Percentiles rank a stretch among this genome's conserved stretches.
phyloP scores from a whole-genome alignment of 2,113 vertebrate species.

The Nothocercus julius region DNA sequence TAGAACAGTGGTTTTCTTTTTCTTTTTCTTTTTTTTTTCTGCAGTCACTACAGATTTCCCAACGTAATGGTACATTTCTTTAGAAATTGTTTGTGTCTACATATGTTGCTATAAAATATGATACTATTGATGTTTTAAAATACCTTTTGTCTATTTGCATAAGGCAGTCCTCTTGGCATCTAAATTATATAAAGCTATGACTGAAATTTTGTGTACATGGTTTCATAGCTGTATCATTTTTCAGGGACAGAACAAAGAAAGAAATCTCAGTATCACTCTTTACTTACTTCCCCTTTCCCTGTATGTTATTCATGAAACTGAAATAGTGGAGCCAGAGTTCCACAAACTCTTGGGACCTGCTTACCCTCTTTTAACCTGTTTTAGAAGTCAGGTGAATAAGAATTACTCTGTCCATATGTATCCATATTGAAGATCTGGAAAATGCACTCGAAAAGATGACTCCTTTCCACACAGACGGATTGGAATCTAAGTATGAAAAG shows the following conservation, averaged over 20 bases:
- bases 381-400: not conserved
- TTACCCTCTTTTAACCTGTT: not conserved
- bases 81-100: not conserved
- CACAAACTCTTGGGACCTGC: not conserved
- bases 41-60: not conserved
- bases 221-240: not conserved
- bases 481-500: not conserved
- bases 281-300: not conserved
- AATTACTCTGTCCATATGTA: not conserved
- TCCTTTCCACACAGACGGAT: not conserved
- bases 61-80: not conserved
- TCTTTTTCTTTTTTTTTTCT: not conserved
- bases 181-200: not conserved
- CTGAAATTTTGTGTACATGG: not conserved
- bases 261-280: not conserved
- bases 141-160: not conserved
- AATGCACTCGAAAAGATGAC: fast-evolving
- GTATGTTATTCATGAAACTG: not conserved
- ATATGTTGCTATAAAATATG: not conserved
- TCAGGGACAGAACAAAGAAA: not conserved
- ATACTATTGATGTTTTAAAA: not conserved
- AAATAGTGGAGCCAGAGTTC: not conserved
- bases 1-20: not conserved
- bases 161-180: not conserved
- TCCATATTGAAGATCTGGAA: not conserved